These are phyloP conservation scores for Drosophila nigromelanica DNA, from an alignment of 1,140 invertebrate species.

Conservation along the genomic window DNA sequence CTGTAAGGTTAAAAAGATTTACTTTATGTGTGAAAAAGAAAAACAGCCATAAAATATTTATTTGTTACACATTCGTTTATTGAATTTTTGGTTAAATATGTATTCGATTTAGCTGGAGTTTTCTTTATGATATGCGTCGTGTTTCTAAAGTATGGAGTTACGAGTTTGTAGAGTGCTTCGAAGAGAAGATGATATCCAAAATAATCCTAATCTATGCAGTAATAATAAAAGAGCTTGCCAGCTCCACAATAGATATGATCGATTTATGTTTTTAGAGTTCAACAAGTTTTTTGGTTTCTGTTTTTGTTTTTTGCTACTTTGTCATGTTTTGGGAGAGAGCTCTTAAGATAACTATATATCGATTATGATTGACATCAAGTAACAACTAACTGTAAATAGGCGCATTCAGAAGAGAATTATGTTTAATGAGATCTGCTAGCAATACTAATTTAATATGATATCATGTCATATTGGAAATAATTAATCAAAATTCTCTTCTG, in stretches of 20 bases:
- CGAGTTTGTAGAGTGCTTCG: conserved; percentile 46
- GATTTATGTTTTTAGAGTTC: conserved; percentile 8
- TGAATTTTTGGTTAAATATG: conserved; percentile 66
- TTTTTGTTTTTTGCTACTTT: conserved; percentile 19
- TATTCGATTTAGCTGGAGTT: conserved; percentile 65
- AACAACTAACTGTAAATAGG: conserved; percentile 32
- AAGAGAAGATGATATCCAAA: conserved; percentile 34
- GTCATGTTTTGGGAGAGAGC: conserved; percentile 40
- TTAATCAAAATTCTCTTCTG: not conserved
- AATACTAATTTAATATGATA: not conserved
- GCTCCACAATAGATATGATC: conserved; percentile 15
- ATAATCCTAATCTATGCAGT: conserved; percentile 25
- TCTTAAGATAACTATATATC: conserved; percentile 34
- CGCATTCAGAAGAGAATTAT: not conserved
- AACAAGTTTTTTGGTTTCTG: not conserved
- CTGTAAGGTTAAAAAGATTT: conserved; percentile 4
- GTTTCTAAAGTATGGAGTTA: conserved; percentile 69
- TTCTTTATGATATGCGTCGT: conserved; percentile 69
- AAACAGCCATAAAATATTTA: not conserved
- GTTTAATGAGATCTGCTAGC: too few species aligned
- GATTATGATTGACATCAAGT: conserved; percentile 44
- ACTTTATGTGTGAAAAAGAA: conserved; percentile 3
- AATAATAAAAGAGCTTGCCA: conserved; percentile 6
- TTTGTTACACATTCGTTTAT: conserved; percentile 65
- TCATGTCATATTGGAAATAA: not conserved